Conservation (phyloP, 2,113 vertebrate genomes). For the Python bivittatus region DNA sequence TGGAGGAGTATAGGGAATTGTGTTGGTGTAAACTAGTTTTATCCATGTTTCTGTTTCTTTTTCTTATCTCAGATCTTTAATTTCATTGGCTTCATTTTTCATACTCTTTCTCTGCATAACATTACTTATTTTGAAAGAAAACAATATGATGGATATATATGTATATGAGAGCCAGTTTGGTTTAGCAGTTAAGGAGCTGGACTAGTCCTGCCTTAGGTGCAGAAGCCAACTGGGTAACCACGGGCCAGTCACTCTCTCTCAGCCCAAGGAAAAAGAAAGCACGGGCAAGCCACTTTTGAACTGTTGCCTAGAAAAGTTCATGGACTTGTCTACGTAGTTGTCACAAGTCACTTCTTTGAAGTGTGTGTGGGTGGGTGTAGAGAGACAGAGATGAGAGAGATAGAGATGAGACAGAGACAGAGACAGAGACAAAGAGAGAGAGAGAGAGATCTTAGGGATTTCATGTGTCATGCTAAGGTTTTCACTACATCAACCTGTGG, state of each 20-base stretch:
- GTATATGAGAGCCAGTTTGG: not conserved
- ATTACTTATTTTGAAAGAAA: not conserved
- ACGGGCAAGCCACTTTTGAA: not conserved
- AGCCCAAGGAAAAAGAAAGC: not conserved
- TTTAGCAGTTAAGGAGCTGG: not conserved
- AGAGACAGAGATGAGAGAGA: not conserved
- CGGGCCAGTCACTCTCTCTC: not conserved
- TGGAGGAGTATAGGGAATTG: no score
- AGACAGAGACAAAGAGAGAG: not conserved
- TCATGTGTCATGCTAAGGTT: not conserved
- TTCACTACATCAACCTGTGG: not conserved
- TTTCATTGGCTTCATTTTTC: not conserved
- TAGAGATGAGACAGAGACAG: no score
- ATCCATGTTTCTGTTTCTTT: no score
- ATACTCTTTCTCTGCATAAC: not conserved
- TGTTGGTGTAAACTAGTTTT: no score
- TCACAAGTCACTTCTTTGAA: not conserved
- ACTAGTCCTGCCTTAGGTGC: not conserved
- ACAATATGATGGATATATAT: not conserved
- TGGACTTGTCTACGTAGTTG: not conserved
- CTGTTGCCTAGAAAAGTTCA: not conserved
- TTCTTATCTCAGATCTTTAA: not conserved
- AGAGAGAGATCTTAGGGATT: not conserved
- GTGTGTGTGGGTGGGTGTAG: not conserved
- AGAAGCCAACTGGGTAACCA: not conserved